These are phyloP conservation scores for Odontomachus brunneus DNA, from an alignment of 1,140 invertebrate species.

Conservation along the genomic window DNA sequence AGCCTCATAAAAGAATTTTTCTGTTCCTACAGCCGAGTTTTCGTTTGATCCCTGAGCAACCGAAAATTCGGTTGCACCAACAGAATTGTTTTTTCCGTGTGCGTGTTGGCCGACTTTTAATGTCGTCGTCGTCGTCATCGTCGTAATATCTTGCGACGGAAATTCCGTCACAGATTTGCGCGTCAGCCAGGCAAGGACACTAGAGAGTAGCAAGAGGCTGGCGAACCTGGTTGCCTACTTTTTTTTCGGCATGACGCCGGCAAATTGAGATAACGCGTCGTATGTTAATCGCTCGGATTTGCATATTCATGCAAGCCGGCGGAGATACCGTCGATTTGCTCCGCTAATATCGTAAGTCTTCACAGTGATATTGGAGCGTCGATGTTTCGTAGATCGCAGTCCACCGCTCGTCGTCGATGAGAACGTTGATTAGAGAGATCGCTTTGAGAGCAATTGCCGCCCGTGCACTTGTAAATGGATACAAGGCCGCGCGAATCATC, in stretches of 20 bases:
- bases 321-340: neutral
- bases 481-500: neutral
- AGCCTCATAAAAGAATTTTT: no score
- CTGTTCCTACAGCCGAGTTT: no score
- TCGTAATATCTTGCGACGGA: conserved; percentile 2
- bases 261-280: conserved; percentile 18
- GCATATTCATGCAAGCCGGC: neutral
- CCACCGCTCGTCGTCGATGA: no score
- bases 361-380: neutral
- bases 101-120: neutral
- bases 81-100: no score
- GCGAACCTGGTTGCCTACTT: conserved; percentile 25
- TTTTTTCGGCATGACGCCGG: conserved; percentile 7
- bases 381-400: neutral
- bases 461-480: neutral
- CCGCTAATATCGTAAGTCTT: neutral
- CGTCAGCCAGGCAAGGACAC: conserved; percentile 4
- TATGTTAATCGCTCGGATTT: conserved; percentile 34
- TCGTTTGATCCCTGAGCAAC: no score
- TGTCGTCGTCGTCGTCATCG: neutral
- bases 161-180: neutral
- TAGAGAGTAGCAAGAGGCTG: neutral
- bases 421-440: no score
- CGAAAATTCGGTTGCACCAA: no score
- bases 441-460: neutral